These are phyloP conservation scores for Iphiclides podalirius DNA, from an alignment of 2,888 invertebrate species.

Conservation along the genomic window DNA sequence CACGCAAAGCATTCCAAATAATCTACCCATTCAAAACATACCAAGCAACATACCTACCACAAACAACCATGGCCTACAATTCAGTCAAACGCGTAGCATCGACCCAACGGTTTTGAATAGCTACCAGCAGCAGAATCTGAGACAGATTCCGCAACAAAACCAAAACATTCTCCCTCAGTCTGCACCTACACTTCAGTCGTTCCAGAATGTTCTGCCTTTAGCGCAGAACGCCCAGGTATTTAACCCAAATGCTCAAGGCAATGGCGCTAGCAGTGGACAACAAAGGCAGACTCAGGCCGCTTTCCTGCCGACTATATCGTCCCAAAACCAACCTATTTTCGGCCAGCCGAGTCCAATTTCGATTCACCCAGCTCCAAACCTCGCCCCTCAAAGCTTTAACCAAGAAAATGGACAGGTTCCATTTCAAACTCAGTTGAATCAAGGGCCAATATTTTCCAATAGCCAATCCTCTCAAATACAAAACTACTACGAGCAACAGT, in stretches of 20 bases:
- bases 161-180: conserved; percentile 57
- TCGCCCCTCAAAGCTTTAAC: conserved; percentile 58
- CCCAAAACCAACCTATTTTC: conserved; percentile 54
- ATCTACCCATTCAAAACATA: conserved; percentile 36
- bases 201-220: conserved; percentile 51
- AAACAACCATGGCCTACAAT: conserved; percentile 50
- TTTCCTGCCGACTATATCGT: conserved; percentile 61
- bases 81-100: conserved; percentile 45
- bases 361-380: conserved; percentile 70
- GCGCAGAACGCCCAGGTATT: conserved; percentile 47
- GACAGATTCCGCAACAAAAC: conserved; percentile 47
- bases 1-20: conserved; percentile 48
- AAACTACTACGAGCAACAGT: conserved; percentile 80
- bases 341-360: conserved; percentile 65
- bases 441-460: conserved; percentile 68
- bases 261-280: conserved; percentile 53
- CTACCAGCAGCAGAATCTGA: conserved; percentile 48
- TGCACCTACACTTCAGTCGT: conserved; percentile 58
- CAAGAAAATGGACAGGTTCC: conserved; percentile 59
- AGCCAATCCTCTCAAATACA: conserved; percentile 77
- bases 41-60: conserved; percentile 42
- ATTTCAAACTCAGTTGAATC: conserved; percentile 60
- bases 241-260: conserved; percentile 43
- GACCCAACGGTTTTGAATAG: conserved; percentile 43
- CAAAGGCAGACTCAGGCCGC: conserved; percentile 63